Percentiles rank a stretch among this genome's conserved stretches.
These are phyloP conservation scores for Paraplagusia blochii DNA, from an alignment of 2,113 vertebrate species.

Conservation along the genomic window DNA sequence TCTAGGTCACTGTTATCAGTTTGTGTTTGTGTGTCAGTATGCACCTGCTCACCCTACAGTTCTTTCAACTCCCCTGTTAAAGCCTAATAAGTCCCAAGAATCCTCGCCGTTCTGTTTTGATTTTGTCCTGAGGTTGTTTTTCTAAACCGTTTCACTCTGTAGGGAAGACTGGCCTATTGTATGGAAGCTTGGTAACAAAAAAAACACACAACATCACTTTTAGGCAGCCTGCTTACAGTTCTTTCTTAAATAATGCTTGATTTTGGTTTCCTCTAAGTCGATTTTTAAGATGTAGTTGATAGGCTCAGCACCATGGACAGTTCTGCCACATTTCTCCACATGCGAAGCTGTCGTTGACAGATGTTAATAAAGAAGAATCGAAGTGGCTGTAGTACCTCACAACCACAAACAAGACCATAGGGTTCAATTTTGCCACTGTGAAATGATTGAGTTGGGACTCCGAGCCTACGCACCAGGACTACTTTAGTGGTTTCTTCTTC, in stretches of 20 bases:
- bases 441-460: constrained; percentile 33
- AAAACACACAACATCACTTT: too few species aligned
- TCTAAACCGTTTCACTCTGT: constrained; percentile 47
- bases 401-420: constrained; percentile 1
- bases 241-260: too few species aligned
- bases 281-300: too few species aligned
- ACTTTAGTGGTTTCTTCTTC: constrained; percentile 17
- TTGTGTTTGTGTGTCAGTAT: constrained; percentile 9
- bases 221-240: too few species aligned
- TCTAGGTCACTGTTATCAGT: constrained; percentile 29
- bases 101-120: constrained; percentile 57
- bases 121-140: constrained; percentile 66
- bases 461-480: constrained; percentile 13
- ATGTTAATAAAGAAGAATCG: constrained; percentile 29
- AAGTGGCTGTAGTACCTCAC: constrained; percentile 9
- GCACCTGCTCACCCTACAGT: constrained; percentile 49
- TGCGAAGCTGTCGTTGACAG: constrained; percentile 10
- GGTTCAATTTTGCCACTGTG: constrained; percentile 35
- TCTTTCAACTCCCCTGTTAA: constrained; percentile 44
- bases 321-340: constrained; percentile 30
- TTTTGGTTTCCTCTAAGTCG: too few species aligned
- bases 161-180: constrained; percentile 29
- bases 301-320: constrained; percentile 73
- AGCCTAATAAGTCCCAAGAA: constrained; percentile 56
- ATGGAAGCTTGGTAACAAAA: too few species aligned